Evolutionary conservation across 2,888 invertebrate genomes (phyloP).

Genomic region (Melipona bicolor): DNA sequence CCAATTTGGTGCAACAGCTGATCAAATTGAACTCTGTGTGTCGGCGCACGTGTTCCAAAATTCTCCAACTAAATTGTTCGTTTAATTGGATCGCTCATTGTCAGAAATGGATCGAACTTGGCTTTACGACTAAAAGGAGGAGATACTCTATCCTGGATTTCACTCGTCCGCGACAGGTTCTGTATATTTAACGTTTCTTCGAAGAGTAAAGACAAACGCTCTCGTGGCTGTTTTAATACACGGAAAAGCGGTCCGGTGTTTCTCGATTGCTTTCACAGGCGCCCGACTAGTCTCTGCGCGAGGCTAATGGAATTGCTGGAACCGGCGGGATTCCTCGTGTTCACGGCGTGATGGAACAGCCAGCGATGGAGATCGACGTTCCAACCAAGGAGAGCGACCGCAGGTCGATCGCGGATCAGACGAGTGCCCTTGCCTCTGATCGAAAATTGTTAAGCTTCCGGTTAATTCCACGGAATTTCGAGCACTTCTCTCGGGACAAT

Average conservation of each 20-base stretch:
- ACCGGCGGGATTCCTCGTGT: slow-evolving; percentile 30
- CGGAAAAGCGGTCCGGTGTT: background rate
- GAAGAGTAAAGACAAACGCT: no score
- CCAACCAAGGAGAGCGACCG: slow-evolving; percentile 24
- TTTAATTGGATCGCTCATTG: background rate
- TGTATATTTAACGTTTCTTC: background rate
- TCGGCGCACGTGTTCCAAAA: background rate
- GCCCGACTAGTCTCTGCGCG: background rate
- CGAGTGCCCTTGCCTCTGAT: background rate
- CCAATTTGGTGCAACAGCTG: background rate
- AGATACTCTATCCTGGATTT: background rate
- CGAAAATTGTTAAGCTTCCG: slow-evolving; percentile 35
- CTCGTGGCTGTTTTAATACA: background rate
- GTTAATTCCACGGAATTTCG: slow-evolving; percentile 19
- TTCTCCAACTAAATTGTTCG: background rate
- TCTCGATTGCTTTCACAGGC: background rate
- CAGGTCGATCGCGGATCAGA: slow-evolving; percentile 38
- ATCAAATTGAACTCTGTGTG: background rate
- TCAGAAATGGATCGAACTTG: background rate
- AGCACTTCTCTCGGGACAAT: background rate
- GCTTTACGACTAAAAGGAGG: background rate
- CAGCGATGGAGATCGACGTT: slow-evolving; percentile 17
- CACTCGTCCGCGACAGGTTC: background rate
- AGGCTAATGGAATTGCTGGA: slow-evolving; percentile 40
- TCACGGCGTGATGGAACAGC: slow-evolving; percentile 11